Percentiles rank a stretch among this genome's conserved stretches.
Conservation (phyloP, 2,113 vertebrate genomes). For the Grus americana region DNA sequence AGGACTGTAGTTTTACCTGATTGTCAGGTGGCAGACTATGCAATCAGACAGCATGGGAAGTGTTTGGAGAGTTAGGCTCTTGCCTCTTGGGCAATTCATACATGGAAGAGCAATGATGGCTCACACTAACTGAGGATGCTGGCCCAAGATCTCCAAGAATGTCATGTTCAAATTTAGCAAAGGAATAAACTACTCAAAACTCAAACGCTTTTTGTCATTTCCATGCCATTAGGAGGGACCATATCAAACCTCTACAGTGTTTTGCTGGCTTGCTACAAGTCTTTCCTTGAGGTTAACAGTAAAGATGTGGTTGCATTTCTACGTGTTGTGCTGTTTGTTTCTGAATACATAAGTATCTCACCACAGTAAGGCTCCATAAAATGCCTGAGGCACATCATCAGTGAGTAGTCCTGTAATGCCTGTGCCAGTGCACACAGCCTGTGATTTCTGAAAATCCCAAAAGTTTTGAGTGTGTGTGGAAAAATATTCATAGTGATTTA, state of each 20-base stretch:
- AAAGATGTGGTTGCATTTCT: conserved; percentile 69
- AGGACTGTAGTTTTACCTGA: neutral
- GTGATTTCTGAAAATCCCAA: neutral
- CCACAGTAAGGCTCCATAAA: neutral
- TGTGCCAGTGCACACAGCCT: neutral
- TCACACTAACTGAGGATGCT: neutral
- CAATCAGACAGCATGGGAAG: too few species aligned
- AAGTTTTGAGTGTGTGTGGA: neutral
- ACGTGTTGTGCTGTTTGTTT: conserved; percentile 74
- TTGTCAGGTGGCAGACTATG: neutral
- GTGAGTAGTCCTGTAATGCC: neutral
- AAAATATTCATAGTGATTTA: neutral
- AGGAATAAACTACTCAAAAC: neutral
- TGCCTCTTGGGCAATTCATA: neutral
- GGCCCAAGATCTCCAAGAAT: neutral
- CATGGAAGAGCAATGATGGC: neutral
- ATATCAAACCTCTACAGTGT: conserved; percentile 77
- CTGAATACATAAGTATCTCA: conserved; percentile 56
- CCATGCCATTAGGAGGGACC: conserved; percentile 58
- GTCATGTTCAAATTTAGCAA: neutral
- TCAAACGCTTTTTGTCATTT: neutral
- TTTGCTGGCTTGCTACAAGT: conserved; percentile 69
- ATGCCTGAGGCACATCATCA: neutral
- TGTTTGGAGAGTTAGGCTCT: neutral
- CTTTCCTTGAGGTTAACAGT: conserved; percentile 75